phyloP scores from a whole-genome alignment of 2,113 vertebrate species.

The Microcebus ravelobensis region DNA sequence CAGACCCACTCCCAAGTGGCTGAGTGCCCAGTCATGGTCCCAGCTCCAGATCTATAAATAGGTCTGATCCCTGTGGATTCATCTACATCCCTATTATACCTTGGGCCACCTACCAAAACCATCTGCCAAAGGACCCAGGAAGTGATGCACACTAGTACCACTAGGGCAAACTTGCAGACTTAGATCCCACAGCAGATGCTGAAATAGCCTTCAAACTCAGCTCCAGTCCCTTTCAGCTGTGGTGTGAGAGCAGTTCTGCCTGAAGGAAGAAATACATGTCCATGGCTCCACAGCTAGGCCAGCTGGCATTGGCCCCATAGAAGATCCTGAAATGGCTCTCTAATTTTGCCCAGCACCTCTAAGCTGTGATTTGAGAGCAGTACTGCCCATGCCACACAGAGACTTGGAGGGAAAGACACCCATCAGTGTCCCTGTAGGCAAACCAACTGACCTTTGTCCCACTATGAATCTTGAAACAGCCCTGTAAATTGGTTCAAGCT shows the following conservation, averaged over 20 bases:
- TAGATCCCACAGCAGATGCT: not conserved
- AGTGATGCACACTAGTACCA: not conserved
- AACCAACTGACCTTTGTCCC: not conserved
- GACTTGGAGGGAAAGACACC: not conserved
- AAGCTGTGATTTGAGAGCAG: not conserved
- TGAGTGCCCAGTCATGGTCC: not conserved
- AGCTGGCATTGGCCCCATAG: not conserved
- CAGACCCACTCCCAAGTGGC: not conserved
- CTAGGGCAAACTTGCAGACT: not conserved
- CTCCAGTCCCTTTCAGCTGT: not conserved
- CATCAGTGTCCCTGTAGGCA: not conserved
- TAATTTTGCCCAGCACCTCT: not conserved
- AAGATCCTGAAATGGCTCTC: not conserved
- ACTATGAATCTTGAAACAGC: not conserved
- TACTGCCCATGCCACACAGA: not conserved
- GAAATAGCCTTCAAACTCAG: not conserved
- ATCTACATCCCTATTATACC: not conserved
- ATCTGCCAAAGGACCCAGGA: not conserved
- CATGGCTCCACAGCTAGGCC: not conserved
- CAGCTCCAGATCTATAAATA: not conserved
- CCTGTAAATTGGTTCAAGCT: not conserved
- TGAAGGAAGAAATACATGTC: not conserved
- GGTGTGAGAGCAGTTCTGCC: not conserved
- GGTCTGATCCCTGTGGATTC: not conserved
- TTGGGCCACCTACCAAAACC: not conserved